Conservation (phyloP, 1,140 invertebrate species). For the Hypothenemus hampei region DNA sequence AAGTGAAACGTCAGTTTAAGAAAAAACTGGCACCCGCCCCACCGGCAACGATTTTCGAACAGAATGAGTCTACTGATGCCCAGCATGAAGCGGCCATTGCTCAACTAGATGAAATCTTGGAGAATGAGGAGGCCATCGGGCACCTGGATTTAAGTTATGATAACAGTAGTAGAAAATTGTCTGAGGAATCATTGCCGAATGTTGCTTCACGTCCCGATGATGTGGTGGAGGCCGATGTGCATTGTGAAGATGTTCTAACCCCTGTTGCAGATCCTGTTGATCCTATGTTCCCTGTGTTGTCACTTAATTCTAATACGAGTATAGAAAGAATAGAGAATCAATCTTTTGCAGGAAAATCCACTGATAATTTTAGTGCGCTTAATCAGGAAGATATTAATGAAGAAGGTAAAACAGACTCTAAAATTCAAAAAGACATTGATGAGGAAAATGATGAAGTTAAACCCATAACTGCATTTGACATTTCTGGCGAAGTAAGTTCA, state of each 20-base stretch:
- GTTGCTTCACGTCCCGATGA: slow-evolving; percentile 26
- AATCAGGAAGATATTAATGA: too few relatives aligned
- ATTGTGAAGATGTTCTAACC: slow-evolving; percentile 29
- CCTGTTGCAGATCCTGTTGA: slow-evolving; percentile 13
- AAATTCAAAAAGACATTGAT: too few relatives aligned
- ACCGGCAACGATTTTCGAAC: slow-evolving; percentile 13
- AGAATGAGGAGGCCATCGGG: slow-evolving; percentile 27
- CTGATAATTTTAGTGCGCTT: too few relatives aligned
- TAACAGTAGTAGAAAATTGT: slow-evolving; percentile 25
- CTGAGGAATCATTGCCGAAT: slow-evolving; percentile 29
- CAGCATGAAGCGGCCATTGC: slow-evolving; percentile 21
- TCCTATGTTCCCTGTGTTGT: not conserved
- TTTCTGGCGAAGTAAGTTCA: too few relatives aligned
- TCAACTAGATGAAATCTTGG: slow-evolving; percentile 33
- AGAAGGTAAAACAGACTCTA: too few relatives aligned
- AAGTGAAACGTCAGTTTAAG: slow-evolving; percentile 11
- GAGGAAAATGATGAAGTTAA: too few relatives aligned
- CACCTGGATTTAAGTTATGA: slow-evolving; percentile 4
- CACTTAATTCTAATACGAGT: too few relatives aligned
- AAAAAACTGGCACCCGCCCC: slow-evolving; percentile 20
- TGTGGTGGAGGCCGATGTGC: slow-evolving; percentile 35
- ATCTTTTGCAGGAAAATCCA: too few relatives aligned
- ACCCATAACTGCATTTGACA: too few relatives aligned
- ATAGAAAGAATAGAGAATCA: too few relatives aligned
- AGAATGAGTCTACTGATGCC: slow-evolving; percentile 16